Percentiles rank a stretch among this genome's conserved stretches.
Conservation (phyloP, 2,797 vertebrate species). For the Hoplostethus mediterraneus region DNA sequence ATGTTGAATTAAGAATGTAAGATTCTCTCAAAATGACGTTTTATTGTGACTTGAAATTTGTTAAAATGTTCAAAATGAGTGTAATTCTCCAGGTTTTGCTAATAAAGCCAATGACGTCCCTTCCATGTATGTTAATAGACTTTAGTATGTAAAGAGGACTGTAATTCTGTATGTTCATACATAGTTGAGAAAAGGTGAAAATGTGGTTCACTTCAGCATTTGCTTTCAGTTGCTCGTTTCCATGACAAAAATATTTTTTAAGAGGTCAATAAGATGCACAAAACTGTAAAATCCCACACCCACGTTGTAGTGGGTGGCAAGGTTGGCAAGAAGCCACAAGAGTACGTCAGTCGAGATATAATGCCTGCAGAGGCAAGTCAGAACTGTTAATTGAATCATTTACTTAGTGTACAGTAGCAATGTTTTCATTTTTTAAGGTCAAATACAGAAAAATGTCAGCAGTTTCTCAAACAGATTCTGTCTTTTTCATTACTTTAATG, state of each 20-base stretch:
- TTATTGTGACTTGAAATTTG: no score
- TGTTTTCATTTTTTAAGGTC: background rate
- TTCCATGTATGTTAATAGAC: no score
- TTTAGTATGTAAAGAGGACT: no score
- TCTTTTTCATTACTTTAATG: background rate
- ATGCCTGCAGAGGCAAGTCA: conserved; percentile 26
- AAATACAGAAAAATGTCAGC: conserved; percentile 1
- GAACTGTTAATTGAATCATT: conserved; percentile 17
- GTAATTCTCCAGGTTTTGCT: no score
- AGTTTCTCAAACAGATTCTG: background rate
- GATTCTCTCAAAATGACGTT: no score
- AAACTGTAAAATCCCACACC: conserved; percentile 21
- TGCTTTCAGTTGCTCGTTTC: no score
- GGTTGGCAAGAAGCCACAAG: conserved; percentile 28
- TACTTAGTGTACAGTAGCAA: background rate
- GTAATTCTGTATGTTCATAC: no score
- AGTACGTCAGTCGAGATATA: conserved; percentile 30
- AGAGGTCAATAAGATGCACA: conserved; percentile 33
- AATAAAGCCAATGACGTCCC: no score
- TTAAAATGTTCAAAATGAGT: no score
- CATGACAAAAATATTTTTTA: background rate
- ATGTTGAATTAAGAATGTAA: no score
- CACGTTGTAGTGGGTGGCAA: conserved; percentile 32
- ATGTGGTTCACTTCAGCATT: no score
- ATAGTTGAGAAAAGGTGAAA: no score